Base-by-base conservation (phyloP, 1,140 invertebrate species). In the Phymastichus coffea region DNA sequence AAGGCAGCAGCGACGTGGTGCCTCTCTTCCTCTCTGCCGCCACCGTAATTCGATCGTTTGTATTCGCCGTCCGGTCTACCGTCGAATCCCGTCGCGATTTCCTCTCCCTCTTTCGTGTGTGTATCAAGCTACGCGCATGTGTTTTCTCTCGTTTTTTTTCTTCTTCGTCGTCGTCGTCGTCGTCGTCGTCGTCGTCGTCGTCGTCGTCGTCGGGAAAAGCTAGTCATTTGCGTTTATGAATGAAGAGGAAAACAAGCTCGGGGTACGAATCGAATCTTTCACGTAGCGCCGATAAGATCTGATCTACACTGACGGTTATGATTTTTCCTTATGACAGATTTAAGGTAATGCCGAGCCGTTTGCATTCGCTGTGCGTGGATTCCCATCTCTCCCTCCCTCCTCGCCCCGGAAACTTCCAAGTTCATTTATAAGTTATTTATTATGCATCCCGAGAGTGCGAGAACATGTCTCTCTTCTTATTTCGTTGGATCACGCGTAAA, bases 1-100 rank as follows among this genome's bases (percentile, higher is more conserved):
- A 25, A 17, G 30, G 22, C 41, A 57, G 47, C 37, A 37, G n/a
- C n/a, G n/a, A n/a, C n/a, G n/a, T n/a, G n/a, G n/a, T n/a, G n/a
- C n/a, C n/a, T n/a, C n/a, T n/a, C n/a, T n/a, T n/a, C n/a, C n/a
- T n/a, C n/a, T n/a, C n/a, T n/a, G n/a, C n/a, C 61, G 56, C 54
- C 51, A 49, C 44, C 40, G 65, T 76, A 77, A 77, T 77, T 66
- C 68, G 73, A 69, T 73, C 69, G 62, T 77, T 77, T 69, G 73
- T 77, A 76, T 77, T 77, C 75, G 60, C 43, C 44, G 38, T 57
- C 56, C 46, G 60, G 59, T 47, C 44, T 52, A 15, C 14, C n/a
- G 35, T 26, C n/a, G 44, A 30, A 8, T 48, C 28, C 6, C 28
- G 28, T 10, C 40, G 12, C 51, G 38, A 28, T 41, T 41, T 40